phyloP scores from a whole-genome alignment of 35 echinoderm and acorn worm species.

The Ptychodera flava region DNA sequence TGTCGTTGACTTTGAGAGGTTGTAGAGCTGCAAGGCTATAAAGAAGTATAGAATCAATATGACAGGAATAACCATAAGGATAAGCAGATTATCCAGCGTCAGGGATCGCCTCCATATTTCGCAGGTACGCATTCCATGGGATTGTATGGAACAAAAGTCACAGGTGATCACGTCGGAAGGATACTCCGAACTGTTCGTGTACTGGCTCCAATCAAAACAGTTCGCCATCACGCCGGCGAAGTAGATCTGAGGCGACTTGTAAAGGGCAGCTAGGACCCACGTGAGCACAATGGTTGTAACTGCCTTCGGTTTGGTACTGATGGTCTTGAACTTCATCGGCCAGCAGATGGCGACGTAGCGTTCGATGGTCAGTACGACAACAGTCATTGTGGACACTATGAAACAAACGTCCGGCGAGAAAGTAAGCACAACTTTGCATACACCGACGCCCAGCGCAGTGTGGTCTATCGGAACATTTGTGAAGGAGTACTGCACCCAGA shows the following conservation, averaged over 20 bases:
- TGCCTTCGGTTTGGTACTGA: not conserved
- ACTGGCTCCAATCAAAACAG: not conserved
- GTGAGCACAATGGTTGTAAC: not conserved
- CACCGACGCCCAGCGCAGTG: not conserved
- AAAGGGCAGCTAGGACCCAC: not conserved
- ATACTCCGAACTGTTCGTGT: not conserved
- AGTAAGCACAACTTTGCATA: not conserved
- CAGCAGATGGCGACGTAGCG: not conserved
- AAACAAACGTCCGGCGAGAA: not conserved
- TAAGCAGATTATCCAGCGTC: not conserved
- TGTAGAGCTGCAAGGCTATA: not conserved
- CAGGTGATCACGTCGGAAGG: not conserved
- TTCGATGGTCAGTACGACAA: not conserved
- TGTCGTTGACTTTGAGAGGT: not conserved
- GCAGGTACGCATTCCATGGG: not conserved
- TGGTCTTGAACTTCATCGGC: not conserved
- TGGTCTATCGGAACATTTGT: not conserved
- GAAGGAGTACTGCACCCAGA: not conserved
- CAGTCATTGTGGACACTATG: not conserved
- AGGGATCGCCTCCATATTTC: not conserved
- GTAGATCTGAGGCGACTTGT: not conserved
- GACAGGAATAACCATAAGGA: not conserved
- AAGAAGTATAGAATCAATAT: not conserved
- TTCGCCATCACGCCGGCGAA: not conserved
- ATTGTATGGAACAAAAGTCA: not conserved